phyloP scores from a whole-genome alignment of 2,113 vertebrate species.

The Brachyhypopomus occidentalis region DNA sequence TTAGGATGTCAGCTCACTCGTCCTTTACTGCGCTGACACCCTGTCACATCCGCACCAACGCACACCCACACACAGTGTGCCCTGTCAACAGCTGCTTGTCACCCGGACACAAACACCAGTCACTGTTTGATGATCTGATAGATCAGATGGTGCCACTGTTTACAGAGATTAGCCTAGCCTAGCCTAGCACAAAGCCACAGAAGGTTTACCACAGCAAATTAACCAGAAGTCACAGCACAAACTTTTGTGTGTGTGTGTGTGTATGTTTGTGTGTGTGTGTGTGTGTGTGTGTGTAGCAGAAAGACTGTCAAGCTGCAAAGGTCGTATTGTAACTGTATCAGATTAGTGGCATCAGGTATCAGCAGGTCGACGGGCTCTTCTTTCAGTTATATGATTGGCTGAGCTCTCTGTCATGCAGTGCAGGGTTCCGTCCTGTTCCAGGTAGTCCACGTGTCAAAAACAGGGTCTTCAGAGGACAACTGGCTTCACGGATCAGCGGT shows the following conservation, averaged over 20 bases:
- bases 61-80: conserved; percentile 52
- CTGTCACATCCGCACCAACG: conserved; percentile 17
- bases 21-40: too few relatives aligned
- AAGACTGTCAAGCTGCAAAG: conserved; percentile 41
- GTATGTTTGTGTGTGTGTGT: conserved; percentile 10
- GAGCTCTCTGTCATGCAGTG: neutral
- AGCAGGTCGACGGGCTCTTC: conserved; percentile 24
- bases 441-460: too few relatives aligned
- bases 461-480: conserved; percentile 63
- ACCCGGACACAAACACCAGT: conserved; percentile 63
- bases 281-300: conserved; percentile 12
- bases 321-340: conserved; percentile 35
- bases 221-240: conserved; percentile 31
- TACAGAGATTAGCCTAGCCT: conserved; percentile 65
- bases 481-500: conserved; percentile 69
- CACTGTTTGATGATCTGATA: conserved; percentile 61
- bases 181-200: conserved; percentile 44
- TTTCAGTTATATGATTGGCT: neutral
- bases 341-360: neutral
- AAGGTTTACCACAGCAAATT: conserved; percentile 8
- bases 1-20: neutral
- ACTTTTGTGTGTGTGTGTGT: conserved; percentile 22
- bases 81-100: conserved; percentile 72
- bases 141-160: conserved; percentile 67
- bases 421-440: neutral